A percentile compares a stretch with the other conserved stretches of the same genome.
Conservation (phyloP, 2,113 vertebrate species). For the Marmota monax region DNA sequence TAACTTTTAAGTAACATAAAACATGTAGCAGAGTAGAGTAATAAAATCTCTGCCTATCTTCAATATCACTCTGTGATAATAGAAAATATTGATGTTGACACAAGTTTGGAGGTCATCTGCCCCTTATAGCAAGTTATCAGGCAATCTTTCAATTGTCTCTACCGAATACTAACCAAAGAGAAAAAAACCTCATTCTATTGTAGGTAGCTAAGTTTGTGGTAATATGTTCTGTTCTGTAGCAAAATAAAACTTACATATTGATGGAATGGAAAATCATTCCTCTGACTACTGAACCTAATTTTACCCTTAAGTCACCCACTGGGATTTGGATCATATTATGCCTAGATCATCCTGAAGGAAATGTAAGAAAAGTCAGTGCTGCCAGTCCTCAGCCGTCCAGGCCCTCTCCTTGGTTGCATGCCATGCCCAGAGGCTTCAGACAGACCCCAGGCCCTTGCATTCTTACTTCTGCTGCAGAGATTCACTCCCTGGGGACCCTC, state of each 20-base stretch:
- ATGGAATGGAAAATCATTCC: not conserved
- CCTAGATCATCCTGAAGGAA: not conserved
- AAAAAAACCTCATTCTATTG: not conserved
- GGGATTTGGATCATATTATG: not conserved
- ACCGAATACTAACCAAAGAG: not conserved
- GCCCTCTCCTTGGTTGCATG: not conserved
- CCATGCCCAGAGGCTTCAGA: not conserved
- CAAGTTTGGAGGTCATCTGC: not conserved
- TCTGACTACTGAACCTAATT: not conserved
- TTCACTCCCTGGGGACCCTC: rapidly evolving
- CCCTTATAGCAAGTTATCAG: not conserved
- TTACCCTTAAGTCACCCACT: not conserved
- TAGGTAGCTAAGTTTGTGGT: not conserved
- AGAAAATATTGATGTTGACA: not conserved
- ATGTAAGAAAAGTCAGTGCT: not conserved
- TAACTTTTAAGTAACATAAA: not conserved
- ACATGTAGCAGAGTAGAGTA: not conserved
- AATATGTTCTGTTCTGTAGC: not conserved
- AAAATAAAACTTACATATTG: not conserved
- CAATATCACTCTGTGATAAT: too few species aligned
- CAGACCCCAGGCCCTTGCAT: not conserved
- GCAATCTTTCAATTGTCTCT: not conserved
- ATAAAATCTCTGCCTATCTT: not conserved
- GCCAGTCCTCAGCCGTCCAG: not conserved
- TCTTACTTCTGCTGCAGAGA: not conserved